These are phyloP conservation scores for Ferrisia virgata DNA, from an alignment of 2,888 invertebrate genomes.

Conservation along the genomic window DNA sequence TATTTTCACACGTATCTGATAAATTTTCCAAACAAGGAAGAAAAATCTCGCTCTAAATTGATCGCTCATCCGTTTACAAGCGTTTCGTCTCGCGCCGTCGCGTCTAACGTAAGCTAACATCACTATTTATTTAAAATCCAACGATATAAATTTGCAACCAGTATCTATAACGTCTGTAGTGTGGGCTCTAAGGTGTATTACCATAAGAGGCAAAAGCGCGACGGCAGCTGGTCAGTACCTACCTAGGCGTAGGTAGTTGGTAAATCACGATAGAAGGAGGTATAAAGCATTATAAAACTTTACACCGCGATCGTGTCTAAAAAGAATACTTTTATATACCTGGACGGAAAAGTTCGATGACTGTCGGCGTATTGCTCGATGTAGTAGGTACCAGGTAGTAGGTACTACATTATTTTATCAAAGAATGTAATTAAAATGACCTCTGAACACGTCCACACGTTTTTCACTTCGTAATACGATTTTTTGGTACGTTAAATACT, in stretches of 20 bases:
- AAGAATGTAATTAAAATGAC: conserved; percentile 33
- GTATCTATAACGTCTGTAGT: conserved; percentile 25
- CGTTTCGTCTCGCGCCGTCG: neutral
- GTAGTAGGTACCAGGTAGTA: too few species aligned
- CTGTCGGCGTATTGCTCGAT: conserved; percentile 3
- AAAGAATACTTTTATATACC: conserved; percentile 18
- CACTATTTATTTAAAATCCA: conserved; percentile 24
- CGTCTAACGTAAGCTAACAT: neutral
- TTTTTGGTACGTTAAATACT: neutral
- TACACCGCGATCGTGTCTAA: conserved; percentile 15
- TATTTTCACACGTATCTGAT: neutral
- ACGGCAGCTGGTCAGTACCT: conserved; percentile 29
- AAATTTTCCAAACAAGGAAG: neutral
- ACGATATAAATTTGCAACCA: conserved; percentile 4
- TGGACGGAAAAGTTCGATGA: conserved; percentile 24
- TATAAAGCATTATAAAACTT: conserved; percentile 20
- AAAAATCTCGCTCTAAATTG: neutral
- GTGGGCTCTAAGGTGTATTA: conserved; percentile 36
- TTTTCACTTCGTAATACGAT: neutral
- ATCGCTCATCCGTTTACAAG: neutral
- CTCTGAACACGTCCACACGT: conserved; percentile 6
- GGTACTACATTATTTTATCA: neutral
- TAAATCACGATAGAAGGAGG: conserved; percentile 36
- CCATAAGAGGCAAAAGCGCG: conserved; percentile 39
- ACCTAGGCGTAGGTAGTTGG: conserved; percentile 31